These are phyloP conservation scores for Nowickia ferox DNA, from an alignment of 2,888 invertebrate genomes.

Conservation along the genomic window DNA sequence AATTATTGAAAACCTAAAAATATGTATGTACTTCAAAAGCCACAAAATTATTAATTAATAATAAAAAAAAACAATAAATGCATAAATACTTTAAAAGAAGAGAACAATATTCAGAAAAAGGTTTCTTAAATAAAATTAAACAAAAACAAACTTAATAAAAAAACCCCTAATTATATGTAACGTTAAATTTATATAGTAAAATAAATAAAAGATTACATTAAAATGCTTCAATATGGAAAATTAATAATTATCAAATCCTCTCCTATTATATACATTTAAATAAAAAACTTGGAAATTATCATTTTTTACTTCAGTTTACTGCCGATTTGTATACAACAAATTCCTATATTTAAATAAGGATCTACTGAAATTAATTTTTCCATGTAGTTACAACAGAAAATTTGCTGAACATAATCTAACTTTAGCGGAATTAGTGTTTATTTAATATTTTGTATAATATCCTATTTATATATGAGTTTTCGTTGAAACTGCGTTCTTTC, in stretches of 20 bases:
- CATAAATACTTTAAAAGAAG: conserved; percentile 51
- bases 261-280: conserved; percentile 16
- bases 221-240: conserved; percentile 37
- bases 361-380: no score
- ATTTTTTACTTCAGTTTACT: no score
- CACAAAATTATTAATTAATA: conserved; percentile 41
- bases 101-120: conserved; percentile 56
- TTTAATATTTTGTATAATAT: no score
- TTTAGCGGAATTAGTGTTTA: no score
- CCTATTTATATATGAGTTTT: no score
- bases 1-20: conserved; percentile 40
- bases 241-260: conserved; percentile 47
- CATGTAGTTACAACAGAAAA: no score
- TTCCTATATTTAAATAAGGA: no score
- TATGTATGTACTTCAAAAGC: conserved; percentile 35
- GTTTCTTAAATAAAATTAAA: conserved; percentile 64
- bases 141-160: conserved; percentile 37
- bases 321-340: no score
- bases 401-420: no score
- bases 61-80: conserved; percentile 35
- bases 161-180: conserved; percentile 23
- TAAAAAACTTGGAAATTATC: background rate
- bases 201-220: conserved; percentile 12
- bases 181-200: conserved; percentile 13
- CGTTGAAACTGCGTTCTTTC: no score